Evolutionary conservation across 2,797 vertebrate species (phyloP).

Genomic region (Meda fulgida): DNA sequence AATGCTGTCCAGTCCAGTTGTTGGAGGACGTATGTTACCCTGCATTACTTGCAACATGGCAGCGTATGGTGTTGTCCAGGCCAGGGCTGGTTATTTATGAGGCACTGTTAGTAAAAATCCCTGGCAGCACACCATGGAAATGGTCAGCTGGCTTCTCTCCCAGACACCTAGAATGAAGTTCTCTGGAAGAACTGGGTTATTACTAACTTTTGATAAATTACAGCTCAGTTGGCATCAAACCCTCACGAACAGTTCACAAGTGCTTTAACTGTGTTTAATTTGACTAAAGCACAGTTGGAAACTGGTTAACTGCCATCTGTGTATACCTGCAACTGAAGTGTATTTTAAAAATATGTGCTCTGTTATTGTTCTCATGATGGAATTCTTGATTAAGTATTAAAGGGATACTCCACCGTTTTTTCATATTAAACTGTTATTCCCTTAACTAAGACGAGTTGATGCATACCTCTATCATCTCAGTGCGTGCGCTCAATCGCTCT

Average conservation of each 20-base stretch:
- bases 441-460: too few relatives aligned
- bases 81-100: slow-evolving; percentile 58
- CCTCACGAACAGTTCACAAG: not conserved
- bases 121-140: slow-evolving; percentile 52
- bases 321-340: not conserved
- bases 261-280: slow-evolving; percentile 14
- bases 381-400: not conserved
- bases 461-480: too few relatives aligned
- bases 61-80: slow-evolving; percentile 33
- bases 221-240: slow-evolving; percentile 19
- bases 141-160: slow-evolving; percentile 59
- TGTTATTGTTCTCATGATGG: not conserved
- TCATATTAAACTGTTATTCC: too few relatives aligned
- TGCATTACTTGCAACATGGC: slow-evolving; percentile 35
- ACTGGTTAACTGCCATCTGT: slow-evolving; percentile 15
- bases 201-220: slow-evolving; percentile 26
- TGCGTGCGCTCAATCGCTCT: too few relatives aligned
- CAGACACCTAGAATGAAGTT: slow-evolving; percentile 57
- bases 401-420: too few relatives aligned
- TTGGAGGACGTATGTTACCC: not conserved
- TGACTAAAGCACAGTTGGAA: slow-evolving; percentile 17
- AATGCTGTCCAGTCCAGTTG: not conserved
- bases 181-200: slow-evolving; percentile 60
- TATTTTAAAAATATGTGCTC: not conserved
- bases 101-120: slow-evolving; percentile 42